Percentiles rank a stretch among this genome's conserved stretches.
Conservation (phyloP, 2,113 vertebrate species). For the Turdus rufiventris region DNA sequence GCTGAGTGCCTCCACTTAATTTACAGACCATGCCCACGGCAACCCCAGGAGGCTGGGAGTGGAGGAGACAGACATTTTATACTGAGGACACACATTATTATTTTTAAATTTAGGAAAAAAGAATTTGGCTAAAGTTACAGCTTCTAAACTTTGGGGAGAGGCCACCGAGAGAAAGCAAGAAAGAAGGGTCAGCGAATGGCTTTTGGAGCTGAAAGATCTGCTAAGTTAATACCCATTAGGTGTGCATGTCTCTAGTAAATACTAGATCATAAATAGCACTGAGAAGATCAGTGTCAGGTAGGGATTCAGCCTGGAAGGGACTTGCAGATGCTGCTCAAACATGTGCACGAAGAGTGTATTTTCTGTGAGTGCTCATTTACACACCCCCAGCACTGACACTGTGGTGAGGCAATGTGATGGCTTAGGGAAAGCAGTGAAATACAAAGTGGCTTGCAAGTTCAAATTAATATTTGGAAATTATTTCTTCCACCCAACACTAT, state of each 20-base stretch:
- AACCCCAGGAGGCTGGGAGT: constrained; percentile 54
- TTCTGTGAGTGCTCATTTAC: neutral
- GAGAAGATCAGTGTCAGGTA: neutral
- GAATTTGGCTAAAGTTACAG: neutral
- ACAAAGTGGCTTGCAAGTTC: neutral
- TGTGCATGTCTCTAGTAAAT: constrained; percentile 36
- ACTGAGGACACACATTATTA: constrained; percentile 58
- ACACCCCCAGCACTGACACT: neutral
- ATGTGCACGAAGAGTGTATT: neutral
- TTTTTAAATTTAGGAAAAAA: constrained; percentile 59
- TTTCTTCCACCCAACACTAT: neutral
- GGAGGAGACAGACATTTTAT: constrained; percentile 59
- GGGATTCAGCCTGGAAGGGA: neutral
- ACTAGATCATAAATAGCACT: constrained; percentile 6
- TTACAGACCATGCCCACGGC: constrained; percentile 65
- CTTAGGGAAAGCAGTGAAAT: neutral
- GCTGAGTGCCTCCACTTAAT: constrained; percentile 62
- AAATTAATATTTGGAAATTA: neutral
- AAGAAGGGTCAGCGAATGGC: neutral
- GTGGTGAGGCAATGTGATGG: neutral
- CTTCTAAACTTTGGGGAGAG: neutral
- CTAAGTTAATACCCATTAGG: constrained; percentile 19
- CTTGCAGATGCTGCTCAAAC: neutral
- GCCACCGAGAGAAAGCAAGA: neutral
- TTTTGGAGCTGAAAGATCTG: constrained; percentile 34